Evolutionary conservation across 2,888 invertebrate genomes (phyloP).

Genomic region (Psylliodes chrysocephalus): DNA sequence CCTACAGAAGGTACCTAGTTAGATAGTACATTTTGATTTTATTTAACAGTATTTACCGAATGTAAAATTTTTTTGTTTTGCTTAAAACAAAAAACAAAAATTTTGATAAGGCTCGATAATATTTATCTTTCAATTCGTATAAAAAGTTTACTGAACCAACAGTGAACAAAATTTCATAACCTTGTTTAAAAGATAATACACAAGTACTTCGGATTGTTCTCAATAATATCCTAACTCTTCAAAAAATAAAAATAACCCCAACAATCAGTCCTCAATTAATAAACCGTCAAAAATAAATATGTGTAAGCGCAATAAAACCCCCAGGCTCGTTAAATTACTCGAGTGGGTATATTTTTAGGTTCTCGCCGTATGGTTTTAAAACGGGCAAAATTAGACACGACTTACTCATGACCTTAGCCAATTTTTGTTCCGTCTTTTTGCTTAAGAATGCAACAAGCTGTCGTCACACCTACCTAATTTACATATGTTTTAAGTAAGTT

Average conservation of each 20-base stretch:
- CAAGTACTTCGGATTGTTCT: neutral
- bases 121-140: neutral
- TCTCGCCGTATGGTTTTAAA: too few relatives aligned
- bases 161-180: neutral
- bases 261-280: neutral
- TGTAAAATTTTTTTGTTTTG: neutral
- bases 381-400: neutral
- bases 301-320: too few relatives aligned
- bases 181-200: neutral
- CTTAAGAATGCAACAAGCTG: neutral
- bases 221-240: neutral
- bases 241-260: neutral
- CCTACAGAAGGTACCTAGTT: too few relatives aligned
- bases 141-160: slow-evolving; percentile 12
- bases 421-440: slow-evolving; percentile 6
- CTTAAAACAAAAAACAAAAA: slow-evolving; percentile 2
- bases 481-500: too few relatives aligned
- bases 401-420: slow-evolving; percentile 7
- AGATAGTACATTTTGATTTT: too few relatives aligned
- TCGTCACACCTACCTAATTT: too few relatives aligned
- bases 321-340: neutral
- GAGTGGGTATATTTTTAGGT: neutral
- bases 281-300: neutral
- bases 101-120: neutral
- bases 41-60: neutral